phyloP scores from a whole-genome alignment of 2,113 vertebrate species.

The Dasyornis broadbenti region DNA sequence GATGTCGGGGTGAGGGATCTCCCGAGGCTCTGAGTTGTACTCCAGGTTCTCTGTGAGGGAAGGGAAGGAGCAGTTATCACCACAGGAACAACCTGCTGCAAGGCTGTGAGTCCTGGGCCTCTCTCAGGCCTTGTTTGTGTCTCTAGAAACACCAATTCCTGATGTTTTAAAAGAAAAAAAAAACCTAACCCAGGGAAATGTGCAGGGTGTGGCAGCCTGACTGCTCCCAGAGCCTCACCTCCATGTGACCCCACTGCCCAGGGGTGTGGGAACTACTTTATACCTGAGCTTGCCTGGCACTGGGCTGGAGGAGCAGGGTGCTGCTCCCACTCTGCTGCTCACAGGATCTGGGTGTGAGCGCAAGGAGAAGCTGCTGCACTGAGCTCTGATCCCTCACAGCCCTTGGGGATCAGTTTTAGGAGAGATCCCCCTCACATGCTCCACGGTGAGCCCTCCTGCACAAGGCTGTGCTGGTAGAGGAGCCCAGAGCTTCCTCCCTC shows the following conservation, averaged over 20 bases:
- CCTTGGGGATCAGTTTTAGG: background rate
- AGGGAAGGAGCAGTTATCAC: background rate
- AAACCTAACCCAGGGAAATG: background rate
- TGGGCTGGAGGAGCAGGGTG: background rate
- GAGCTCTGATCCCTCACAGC: background rate
- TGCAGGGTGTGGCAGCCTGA: fast-evolving
- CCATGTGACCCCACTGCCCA: background rate
- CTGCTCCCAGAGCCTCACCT: background rate
- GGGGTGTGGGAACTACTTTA: background rate
- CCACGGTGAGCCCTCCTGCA: background rate
- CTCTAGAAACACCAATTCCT: background rate
- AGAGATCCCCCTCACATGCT: background rate
- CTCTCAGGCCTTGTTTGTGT: background rate
- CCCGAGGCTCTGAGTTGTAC: conserved; percentile 83
- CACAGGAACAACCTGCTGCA: background rate
- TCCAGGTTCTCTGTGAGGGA: conserved; percentile 88
- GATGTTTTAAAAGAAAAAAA: background rate
- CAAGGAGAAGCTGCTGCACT: background rate
- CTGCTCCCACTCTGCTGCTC: background rate
- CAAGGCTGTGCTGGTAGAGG: background rate
- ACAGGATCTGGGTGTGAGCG: fast-evolving
- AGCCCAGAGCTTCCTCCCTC: background rate
- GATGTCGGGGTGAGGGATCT: conserved; percentile 91
- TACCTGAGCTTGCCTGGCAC: background rate
- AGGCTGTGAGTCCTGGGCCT: fast-evolving